Conservation (phyloP, 2,113 vertebrate genomes). For the Alethe diademata region DNA sequence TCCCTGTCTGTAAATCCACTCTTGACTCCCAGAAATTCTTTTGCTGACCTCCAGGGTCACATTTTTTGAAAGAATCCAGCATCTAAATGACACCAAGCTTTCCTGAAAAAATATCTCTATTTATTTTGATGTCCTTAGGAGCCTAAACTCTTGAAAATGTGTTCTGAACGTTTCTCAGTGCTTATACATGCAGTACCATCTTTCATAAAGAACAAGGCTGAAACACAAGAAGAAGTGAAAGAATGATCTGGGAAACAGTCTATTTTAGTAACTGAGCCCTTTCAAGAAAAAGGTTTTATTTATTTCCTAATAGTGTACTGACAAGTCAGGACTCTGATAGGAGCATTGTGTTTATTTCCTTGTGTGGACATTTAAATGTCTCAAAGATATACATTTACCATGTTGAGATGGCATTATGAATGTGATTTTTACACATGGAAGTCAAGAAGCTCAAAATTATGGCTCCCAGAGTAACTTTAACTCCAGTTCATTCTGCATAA, state of each 20-base stretch:
- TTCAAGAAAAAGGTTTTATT: slow-evolving; percentile 9
- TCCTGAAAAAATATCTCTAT: slow-evolving; percentile 19
- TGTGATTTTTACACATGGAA: slow-evolving; percentile 28
- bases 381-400: slow-evolving; percentile 27
- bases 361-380: slow-evolving; percentile 47
- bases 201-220: not conserved
- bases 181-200: not conserved
- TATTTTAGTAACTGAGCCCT: not conserved
- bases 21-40: slow-evolving; percentile 50
- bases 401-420: slow-evolving; percentile 40
- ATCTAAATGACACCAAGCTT: slow-evolving; percentile 31
- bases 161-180: not conserved
- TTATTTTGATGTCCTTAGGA: slow-evolving; percentile 20
- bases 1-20: slow-evolving; percentile 51
- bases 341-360: slow-evolving; percentile 21
- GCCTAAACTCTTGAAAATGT: not conserved
- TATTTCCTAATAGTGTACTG: not conserved
- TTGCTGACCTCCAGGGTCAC: slow-evolving; percentile 46
- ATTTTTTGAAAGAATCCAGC: slow-evolving; percentile 26
- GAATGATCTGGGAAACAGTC: not conserved
- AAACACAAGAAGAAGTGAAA: not conserved
- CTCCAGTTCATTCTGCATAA: slow-evolving; percentile 20
- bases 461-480: slow-evolving; percentile 54
- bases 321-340: not conserved
- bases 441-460: slow-evolving; percentile 45